Conservation (phyloP, 2,888 invertebrate genomes). For the Temnothorax unifasciatus region DNA sequence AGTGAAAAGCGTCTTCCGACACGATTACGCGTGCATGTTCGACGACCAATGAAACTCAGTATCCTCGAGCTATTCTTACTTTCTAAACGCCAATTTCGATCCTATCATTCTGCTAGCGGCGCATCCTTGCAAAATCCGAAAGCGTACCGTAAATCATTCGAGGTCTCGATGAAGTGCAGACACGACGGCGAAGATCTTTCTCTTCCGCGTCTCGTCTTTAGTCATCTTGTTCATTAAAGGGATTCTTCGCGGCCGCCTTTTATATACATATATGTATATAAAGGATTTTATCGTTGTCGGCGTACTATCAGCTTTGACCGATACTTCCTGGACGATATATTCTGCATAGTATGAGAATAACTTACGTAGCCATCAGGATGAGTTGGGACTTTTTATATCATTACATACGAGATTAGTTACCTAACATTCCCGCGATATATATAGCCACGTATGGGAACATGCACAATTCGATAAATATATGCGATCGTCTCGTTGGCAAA, state of each 20-base stretch:
- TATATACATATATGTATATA: not conserved
- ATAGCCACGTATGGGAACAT: not conserved
- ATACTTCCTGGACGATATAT: slow-evolving; percentile 24
- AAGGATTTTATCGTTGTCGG: slow-evolving; percentile 3
- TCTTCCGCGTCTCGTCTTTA: slow-evolving; percentile 22
- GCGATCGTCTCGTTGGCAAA: not conserved
- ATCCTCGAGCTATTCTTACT: slow-evolving; percentile 55
- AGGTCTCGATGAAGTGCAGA: slow-evolving; percentile 47
- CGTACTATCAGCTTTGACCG: not conserved
- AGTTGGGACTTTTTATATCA: not conserved
- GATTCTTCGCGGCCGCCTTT: not conserved
- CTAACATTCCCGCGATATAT: slow-evolving; percentile 39
- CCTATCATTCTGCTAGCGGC: slow-evolving; percentile 55
- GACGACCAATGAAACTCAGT: slow-evolving; percentile 45
- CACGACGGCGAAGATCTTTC: slow-evolving; percentile 58
- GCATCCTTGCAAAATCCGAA: slow-evolving; percentile 63
- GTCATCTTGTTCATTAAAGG: slow-evolving; percentile 58
- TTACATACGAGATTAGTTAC: slow-evolving; percentile 7
- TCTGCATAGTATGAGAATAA: slow-evolving; percentile 3
- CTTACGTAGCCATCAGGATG: slow-evolving; percentile 6
- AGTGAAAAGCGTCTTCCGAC: slow-evolving; percentile 44
- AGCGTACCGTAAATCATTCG: slow-evolving; percentile 69
- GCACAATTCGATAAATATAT: not conserved
- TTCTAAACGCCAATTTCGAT: slow-evolving; percentile 70
- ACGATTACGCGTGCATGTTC: slow-evolving; percentile 27